phyloP scores from a whole-genome alignment of 2,113 vertebrate species.

The Corythaeola cristata region DNA sequence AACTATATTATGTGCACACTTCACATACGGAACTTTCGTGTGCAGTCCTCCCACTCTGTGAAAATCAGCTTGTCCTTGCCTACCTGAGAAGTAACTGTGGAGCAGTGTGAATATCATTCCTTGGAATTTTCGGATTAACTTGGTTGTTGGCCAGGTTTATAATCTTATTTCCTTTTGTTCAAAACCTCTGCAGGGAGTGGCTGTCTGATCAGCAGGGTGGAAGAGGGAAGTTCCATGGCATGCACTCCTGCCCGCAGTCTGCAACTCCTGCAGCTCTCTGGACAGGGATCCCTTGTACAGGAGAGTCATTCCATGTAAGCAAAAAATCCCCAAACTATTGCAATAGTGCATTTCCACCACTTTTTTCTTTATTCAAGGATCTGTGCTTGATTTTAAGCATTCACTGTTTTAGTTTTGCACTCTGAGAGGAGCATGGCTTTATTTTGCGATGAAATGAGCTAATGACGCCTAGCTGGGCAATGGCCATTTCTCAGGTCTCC shows the following conservation, averaged over 20 bases:
- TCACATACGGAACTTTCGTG: background rate
- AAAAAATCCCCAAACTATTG: background rate
- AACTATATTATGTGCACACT: background rate
- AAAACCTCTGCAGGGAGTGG: conserved; percentile 12
- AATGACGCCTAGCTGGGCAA: background rate
- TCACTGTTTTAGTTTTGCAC: background rate
- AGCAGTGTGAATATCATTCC: background rate
- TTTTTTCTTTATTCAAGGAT: background rate
- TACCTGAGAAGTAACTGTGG: background rate
- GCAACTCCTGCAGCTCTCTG: conserved; percentile 88
- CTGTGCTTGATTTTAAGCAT: background rate
- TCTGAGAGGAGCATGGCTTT: background rate
- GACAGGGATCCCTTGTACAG: conserved; percentile 81
- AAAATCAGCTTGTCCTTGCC: background rate
- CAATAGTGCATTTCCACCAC: background rate
- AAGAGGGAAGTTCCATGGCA: conserved; percentile 63
- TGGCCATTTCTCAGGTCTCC: background rate
- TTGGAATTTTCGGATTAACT: background rate
- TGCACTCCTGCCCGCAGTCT: conserved; percentile 83
- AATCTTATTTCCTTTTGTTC: background rate
- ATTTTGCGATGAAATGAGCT: background rate
- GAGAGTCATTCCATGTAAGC: conserved; percentile 86
- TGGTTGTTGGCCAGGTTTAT: background rate
- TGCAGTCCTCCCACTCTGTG: background rate
- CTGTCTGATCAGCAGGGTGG: conserved; percentile 3